Evolutionary conservation across 2,797 vertebrate species (phyloP).

Genomic region (Mionectes olivaceus): DNA sequence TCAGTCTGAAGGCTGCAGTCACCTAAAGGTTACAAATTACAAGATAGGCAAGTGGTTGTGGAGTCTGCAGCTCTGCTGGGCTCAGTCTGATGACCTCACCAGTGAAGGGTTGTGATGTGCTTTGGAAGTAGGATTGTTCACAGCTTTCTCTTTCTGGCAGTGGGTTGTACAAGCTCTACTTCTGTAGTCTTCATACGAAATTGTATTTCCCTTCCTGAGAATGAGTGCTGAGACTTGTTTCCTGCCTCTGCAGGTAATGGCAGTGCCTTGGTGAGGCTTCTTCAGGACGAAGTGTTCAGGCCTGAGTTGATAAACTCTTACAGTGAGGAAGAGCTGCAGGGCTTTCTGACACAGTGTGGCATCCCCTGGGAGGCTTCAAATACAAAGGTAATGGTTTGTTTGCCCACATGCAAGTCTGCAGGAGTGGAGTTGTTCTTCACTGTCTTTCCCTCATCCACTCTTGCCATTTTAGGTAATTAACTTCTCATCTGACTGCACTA

Average conservation of each 20-base stretch:
- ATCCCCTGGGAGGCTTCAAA: slow-evolving; percentile 71
- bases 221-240: background rate
- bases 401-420: background rate
- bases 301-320: slow-evolving; percentile 87
- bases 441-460: background rate
- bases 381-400: slow-evolving; percentile 83
- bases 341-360: slow-evolving; percentile 83
- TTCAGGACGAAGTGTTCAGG: slow-evolving; percentile 88
- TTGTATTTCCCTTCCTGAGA: slow-evolving; percentile 8
- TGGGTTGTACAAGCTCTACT: background rate
- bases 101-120: background rate
- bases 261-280: slow-evolving; percentile 87
- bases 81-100: background rate
- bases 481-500: background rate
- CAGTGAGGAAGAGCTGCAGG: slow-evolving; percentile 83
- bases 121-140: background rate
- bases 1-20: background rate
- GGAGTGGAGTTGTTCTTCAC: background rate
- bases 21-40: background rate
- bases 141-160: background rate
- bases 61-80: background rate
- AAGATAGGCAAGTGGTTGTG: background rate
- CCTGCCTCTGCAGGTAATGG: slow-evolving; percentile 83
- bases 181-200: background rate
- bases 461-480: background rate